Conservation (phyloP, 2,797 vertebrate genomes). For the Protosalanx chinensis region DNA sequence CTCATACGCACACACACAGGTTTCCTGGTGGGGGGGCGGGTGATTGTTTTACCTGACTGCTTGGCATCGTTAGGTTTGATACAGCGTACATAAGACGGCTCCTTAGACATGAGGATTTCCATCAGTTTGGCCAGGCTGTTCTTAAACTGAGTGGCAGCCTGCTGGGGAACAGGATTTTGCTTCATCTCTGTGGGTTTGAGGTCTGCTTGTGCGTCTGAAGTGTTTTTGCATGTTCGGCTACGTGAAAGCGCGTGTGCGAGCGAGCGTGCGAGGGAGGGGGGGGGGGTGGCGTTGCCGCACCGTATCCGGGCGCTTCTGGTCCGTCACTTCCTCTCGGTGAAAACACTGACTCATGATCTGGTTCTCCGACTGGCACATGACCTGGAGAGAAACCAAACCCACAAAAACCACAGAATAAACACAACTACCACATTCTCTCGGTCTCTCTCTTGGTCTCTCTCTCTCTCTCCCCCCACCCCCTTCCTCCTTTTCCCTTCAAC, state of each 20-base stretch:
- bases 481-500: too few species aligned
- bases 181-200: conserved; percentile 9
- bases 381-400: conserved; percentile 65
- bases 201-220: background rate
- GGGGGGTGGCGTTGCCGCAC: conserved; percentile 52
- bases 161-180: conserved; percentile 11
- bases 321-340: conserved; percentile 84
- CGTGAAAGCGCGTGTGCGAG: background rate
- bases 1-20: conserved; percentile 9
- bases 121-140: conserved; percentile 91
- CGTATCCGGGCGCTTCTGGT: conserved; percentile 93
- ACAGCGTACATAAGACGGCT: conserved; percentile 94
- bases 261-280: background rate
- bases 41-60: conserved; percentile 79
- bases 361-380: conserved; percentile 91
- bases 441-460: too few species aligned
- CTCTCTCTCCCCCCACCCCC: too few species aligned
- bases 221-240: background rate
- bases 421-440: background rate
- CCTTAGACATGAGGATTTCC: conserved; percentile 96
- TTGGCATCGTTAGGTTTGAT: conserved; percentile 97
- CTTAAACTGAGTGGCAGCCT: conserved; percentile 97
- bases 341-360: conserved; percentile 88
- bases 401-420: background rate
- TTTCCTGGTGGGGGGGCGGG: too few species aligned